Conservation (phyloP, 1,140 invertebrate genomes). For the Portunus trituberculatus region DNA sequence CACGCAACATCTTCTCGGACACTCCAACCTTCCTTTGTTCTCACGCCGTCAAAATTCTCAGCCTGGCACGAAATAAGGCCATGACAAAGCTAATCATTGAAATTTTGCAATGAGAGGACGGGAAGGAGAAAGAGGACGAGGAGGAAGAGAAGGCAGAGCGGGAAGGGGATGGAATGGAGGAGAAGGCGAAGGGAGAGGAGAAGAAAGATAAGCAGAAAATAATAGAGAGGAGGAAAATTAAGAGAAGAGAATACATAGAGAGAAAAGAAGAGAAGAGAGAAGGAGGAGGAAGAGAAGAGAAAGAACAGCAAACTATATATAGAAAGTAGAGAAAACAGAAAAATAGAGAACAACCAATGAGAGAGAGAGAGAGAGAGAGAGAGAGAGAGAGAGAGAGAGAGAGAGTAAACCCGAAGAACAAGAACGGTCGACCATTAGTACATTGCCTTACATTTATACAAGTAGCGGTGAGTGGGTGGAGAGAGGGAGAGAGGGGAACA, state of each 20-base stretch:
- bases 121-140: background rate
- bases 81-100: background rate
- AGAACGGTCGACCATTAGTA: too few relatives aligned
- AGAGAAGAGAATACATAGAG: background rate
- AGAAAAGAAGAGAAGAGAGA: background rate
- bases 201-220: background rate
- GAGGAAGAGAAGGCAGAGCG: background rate
- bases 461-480: too few relatives aligned
- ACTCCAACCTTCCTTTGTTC: background rate
- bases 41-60: background rate
- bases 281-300: background rate
- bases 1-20: background rate
- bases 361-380: background rate
- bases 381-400: too few relatives aligned
- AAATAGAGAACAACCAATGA: background rate
- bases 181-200: background rate
- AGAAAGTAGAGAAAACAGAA: too few relatives aligned
- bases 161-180: background rate
- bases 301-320: too few relatives aligned
- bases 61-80: background rate
- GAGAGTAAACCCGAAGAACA: too few relatives aligned
- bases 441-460: too few relatives aligned
- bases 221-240: background rate
- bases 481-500: too few relatives aligned
- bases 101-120: background rate